Base-by-base conservation (phyloP, 1,140 invertebrate genomes). In the Drosophila equinoxialis region DNA sequence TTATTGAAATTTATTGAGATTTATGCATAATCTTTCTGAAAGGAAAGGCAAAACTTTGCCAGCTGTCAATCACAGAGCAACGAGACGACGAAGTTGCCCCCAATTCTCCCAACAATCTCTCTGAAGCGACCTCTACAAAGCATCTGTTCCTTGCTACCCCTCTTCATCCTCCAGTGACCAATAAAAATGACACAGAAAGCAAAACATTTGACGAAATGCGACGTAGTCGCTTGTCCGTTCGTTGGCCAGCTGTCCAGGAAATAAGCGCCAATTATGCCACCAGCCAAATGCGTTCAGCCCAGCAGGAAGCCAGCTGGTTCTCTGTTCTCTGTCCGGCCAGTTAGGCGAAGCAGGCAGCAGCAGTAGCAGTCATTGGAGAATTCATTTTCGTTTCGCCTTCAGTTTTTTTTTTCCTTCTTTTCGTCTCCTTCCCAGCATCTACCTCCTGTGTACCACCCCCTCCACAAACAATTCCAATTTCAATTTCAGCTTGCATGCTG, bases 251-350 rank as follows among this genome's bases (percentile, higher is more conserved):
- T 90, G 87, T 81, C 74, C 87, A 90, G 87, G 87, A 90, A 90
- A 90, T 90, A 90, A 90, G 87, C 87, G 78, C 82, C 87, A 90
- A 90, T 90, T 90, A 90, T 90, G 83, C 87, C 83, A 87, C 87
- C 84, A 89, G 83, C 77, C 45, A 77, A 87, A 87, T 87, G 83
- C 84, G 83, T 87, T 77, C 71, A 68, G 79, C 66, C 70, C 84
- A 89, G 80, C 84, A 89, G 84, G 80, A 87, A 89, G 80, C 74
- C 79, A 74, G 83, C 79, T 37, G 67, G 65, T 68, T 62, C 69
- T 77, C 68, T 77, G 74, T 64, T 86, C 78, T 75, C 71, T 65
- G 77, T 74, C 84, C 74, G 81, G 85, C 77, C 89, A 89, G 79
- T 77, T 61, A 75, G 79, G 80, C 68, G 37, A 11, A 39, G 37